Evolutionary conservation across 1,140 invertebrate species (phyloP).

Genomic region (Gryllus bimaculatus): DNA sequence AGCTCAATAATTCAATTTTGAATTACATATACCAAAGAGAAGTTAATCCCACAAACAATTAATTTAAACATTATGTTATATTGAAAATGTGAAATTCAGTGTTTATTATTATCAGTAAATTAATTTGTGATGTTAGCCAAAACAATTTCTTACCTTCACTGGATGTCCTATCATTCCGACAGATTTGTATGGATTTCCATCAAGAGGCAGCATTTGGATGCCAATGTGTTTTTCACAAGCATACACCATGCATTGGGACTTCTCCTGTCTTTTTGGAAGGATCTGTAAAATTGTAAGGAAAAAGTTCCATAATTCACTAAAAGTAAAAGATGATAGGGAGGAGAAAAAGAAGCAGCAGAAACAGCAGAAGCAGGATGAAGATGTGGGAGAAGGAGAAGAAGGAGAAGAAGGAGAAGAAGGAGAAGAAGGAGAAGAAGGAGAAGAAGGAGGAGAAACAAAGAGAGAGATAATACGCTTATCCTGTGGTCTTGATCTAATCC

Average conservation of each 20-base stretch:
- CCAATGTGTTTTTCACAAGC: constrained; percentile 54
- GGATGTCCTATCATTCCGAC: constrained; percentile 56
- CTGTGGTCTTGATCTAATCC: neutral
- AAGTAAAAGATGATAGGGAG: neutral
- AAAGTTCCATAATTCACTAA: neutral
- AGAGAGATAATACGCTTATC: no score
- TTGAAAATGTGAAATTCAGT: neutral
- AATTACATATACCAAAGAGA: no score
- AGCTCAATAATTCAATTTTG: no score
- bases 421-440: no score
- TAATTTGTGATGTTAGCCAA: neutral
- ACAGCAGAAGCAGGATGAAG: no score
- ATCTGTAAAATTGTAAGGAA: constrained; percentile 26
- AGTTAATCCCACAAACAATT: neutral
- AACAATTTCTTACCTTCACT: constrained; percentile 33
- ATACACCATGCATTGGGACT: constrained; percentile 47
- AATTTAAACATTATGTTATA: neutral
- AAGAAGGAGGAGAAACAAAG: no score
- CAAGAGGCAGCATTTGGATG: constrained; percentile 52
- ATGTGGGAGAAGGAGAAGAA: no score
- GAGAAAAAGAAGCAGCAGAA: neutral
- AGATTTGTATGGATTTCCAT: constrained; percentile 63
- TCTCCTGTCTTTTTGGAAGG: constrained; percentile 27
- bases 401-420: no score
- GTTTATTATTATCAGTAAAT: no score